phyloP scores from a whole-genome alignment of 2,113 vertebrate genomes.

The Lota lota region DNA sequence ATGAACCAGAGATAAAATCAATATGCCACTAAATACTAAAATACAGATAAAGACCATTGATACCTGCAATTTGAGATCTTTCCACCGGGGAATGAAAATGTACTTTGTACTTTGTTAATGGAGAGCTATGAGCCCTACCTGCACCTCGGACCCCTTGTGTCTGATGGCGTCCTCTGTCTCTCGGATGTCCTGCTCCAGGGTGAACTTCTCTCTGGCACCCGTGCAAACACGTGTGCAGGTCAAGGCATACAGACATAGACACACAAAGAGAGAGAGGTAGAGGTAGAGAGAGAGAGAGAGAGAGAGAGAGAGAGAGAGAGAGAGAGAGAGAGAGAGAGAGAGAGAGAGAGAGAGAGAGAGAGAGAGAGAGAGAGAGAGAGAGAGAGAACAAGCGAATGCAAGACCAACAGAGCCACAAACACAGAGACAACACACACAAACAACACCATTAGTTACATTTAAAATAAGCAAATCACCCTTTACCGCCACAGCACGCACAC shows the following conservation, averaged over 20 bases:
- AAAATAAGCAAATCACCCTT: background rate
- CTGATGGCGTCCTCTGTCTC: constrained; percentile 92
- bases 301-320: background rate
- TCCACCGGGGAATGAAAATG: background rate
- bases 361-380: background rate
- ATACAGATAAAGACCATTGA: too few relatives aligned
- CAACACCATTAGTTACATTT: background rate
- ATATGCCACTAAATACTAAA: too few relatives aligned
- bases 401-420: background rate
- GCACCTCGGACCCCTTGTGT: constrained; percentile 89
- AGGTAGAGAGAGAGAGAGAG: background rate
- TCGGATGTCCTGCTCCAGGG: constrained; percentile 92
- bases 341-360: background rate
- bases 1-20: too few relatives aligned
- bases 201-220: constrained; percentile 86
- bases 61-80: too few relatives aligned
- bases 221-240: constrained; percentile 16
- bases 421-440: constrained; percentile 26
- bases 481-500: background rate
- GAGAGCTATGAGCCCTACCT: constrained; percentile 72
- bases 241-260: background rate
- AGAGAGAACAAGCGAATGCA: background rate
- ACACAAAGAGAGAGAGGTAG: background rate
- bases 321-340: background rate
- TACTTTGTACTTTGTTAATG: background rate